Evolutionary conservation across 2,113 vertebrate genomes (phyloP), one percentile per base, ranked within the genome.

Genomic region (Ailurus styani): DNA sequence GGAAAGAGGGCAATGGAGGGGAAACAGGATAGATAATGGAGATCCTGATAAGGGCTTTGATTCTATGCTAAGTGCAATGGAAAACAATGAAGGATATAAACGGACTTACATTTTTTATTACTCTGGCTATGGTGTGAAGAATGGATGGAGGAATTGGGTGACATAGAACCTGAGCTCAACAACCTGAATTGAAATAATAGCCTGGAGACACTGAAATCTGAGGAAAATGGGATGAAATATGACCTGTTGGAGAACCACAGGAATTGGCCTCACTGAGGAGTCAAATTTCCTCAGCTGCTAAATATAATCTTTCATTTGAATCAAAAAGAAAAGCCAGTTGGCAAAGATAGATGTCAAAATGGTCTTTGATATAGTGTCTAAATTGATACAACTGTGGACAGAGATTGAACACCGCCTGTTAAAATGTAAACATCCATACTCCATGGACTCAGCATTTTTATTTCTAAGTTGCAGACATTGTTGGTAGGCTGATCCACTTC

Each of bases 301-400:
- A 68, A 79, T 83, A 72, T 31, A 92, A 66, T 42, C 72, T 93
- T 93, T 55, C 55, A 70, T 55, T 62, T 86, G 60, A 75, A 95
- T 79, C 55, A 90, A 70, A 96, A 91, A 93, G 87, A 89, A 95
- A 93, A 91, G 57, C 5, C 70, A 90, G 52, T 91, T 68, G 78
- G 60, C 57, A 83, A 93, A 87, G 79, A 60, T 68, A 18, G 91
- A 96, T 95, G n/a, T 77, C n/a, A 45, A 62, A 91, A 50, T 17
- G 64, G 50, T 57, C 29, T 91, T 72, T 54, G 27, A 92, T 62
- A 87, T 10, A 55, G 37, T 50, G 55, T 64, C 37, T 83, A 90
- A 60, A 52, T 11, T 12, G 18, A 68, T 57, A 86, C 15, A 91
- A 78, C 42, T n/a, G 6, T 55, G n/a, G 45, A 47, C 13, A 52